Evolutionary conservation across 2,113 vertebrate species (phyloP).

Genomic region (Harpagus bidentatus): DNA sequence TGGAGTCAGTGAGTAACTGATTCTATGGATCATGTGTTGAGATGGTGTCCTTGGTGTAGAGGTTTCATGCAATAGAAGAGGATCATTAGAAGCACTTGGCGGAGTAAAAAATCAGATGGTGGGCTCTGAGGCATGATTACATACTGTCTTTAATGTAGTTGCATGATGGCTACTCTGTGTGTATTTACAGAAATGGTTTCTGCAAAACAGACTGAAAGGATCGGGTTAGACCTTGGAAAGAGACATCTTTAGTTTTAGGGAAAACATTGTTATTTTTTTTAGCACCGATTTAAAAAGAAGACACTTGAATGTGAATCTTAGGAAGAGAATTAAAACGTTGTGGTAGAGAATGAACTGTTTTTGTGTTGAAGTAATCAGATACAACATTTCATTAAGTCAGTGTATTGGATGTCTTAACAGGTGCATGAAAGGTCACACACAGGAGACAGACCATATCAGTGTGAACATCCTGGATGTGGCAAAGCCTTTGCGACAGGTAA

Average conservation of each 20-base stretch:
- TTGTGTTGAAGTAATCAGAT: not conserved
- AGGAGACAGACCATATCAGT: conserved; percentile 94
- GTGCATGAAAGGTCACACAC: conserved; percentile 97
- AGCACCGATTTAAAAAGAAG: not conserved
- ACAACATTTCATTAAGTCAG: not conserved
- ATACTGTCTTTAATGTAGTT: not conserved
- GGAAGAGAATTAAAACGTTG: not conserved
- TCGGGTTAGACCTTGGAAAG: not conserved
- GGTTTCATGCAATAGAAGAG: not conserved
- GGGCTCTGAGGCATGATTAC: not conserved
- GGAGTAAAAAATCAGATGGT: not conserved
- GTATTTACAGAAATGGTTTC: not conserved
- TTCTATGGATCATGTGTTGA: not conserved
- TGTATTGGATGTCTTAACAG: conserved; percentile 69
- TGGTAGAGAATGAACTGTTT: not conserved
- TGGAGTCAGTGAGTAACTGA: not conserved
- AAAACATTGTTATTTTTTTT: not conserved
- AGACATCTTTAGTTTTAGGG: not conserved
- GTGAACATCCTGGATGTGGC: conserved; percentile 90
- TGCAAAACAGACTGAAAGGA: not conserved
- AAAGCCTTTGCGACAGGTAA: conserved; percentile 99
- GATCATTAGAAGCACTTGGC: not conserved
- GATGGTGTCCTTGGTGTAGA: not conserved
- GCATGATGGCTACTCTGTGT: not conserved
- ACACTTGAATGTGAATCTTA: not conserved